Conservation (phyloP, 2,797 vertebrate species). For the Myotis vivesi region DNA sequence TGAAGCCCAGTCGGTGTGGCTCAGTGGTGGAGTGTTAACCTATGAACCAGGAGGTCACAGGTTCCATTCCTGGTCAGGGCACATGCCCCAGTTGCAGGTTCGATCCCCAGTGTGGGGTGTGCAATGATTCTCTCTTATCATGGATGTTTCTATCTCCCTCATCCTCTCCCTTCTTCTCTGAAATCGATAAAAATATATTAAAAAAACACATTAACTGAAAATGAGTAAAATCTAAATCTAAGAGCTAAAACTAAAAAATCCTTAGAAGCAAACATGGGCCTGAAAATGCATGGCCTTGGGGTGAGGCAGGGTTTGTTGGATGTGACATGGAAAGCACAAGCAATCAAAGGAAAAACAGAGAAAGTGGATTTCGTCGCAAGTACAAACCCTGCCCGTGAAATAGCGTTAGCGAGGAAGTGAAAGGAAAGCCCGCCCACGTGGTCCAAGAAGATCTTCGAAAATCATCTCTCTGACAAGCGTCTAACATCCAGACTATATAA, state of each 20-base stretch:
- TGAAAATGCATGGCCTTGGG: background rate
- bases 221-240: background rate
- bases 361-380: background rate
- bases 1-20: fast-evolving
- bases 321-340: background rate
- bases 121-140: no score
- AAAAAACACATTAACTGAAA: background rate
- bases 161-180: no score
- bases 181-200: no score
- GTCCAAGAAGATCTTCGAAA: background rate
- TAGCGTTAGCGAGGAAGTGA: background rate
- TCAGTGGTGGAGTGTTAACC: no score
- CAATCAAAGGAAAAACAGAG: background rate
- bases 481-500: background rate
- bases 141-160: no score
- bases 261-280: background rate
- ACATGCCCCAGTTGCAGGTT: no score
- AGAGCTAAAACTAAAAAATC: background rate
- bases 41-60: no score
- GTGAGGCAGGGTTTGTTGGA: background rate
- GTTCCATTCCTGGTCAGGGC: no score
- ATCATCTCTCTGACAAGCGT: background rate
- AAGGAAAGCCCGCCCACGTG: background rate
- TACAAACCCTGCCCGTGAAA: background rate
- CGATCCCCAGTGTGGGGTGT: no score